Evolutionary conservation across 2,113 vertebrate genomes (phyloP).

Genomic region (Labeo rohita): DNA sequence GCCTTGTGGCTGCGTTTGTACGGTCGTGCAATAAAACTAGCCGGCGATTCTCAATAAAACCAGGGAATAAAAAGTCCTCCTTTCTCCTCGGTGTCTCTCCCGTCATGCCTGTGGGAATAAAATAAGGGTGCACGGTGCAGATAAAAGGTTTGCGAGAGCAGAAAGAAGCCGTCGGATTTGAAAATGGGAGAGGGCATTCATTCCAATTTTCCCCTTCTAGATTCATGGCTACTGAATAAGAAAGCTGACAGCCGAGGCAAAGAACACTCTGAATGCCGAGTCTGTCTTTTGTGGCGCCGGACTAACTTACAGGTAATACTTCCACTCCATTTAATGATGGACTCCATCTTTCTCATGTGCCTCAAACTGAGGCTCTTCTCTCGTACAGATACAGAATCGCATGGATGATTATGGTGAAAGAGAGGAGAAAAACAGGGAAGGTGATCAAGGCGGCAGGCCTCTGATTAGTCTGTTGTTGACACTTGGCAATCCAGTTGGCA

Average conservation of each 20-base stretch:
- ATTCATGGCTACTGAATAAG: conserved; percentile 49
- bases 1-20: conserved; percentile 29
- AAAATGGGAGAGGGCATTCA: conserved; percentile 55
- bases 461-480: conserved; percentile 50
- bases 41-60: conserved; percentile 35
- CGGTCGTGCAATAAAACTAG: conserved; percentile 40
- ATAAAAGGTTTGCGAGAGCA: conserved; percentile 49
- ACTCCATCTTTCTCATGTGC: conserved; percentile 50
- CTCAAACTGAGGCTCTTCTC: conserved; percentile 13
- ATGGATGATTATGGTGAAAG: conserved; percentile 29
- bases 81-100: not conserved
- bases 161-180: conserved; percentile 43
- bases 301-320: conserved; percentile 53
- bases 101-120: conserved; percentile 27
- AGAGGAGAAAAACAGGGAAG: conserved; percentile 11
- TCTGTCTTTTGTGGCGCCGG: conserved; percentile 34
- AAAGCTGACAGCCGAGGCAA: conserved; percentile 46
- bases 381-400: not conserved
- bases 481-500: conserved; percentile 44
- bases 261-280: conserved; percentile 30
- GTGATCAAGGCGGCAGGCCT: conserved; percentile 39
- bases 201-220: conserved; percentile 46
- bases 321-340: conserved; percentile 51
- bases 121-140: conserved; percentile 45
- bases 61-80: conserved; percentile 7